Evolutionary conservation across 1,140 invertebrate species (phyloP).

Genomic region (Odontomachus brunneus): DNA sequence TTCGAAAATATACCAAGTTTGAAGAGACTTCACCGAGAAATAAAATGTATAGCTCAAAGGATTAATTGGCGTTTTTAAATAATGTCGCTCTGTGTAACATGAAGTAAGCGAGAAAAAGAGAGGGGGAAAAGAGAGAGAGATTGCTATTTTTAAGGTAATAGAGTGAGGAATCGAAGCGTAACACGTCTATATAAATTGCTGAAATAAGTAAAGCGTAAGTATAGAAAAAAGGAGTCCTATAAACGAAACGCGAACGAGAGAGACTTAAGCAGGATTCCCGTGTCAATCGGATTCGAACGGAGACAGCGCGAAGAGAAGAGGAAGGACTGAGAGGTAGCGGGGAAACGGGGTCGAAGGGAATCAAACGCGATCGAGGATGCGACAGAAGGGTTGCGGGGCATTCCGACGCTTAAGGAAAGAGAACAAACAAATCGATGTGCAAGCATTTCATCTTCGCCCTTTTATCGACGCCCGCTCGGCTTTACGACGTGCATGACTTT

Average conservation of each 20-base stretch:
- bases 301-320: constrained; percentile 71
- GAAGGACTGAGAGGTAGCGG: too few relatives aligned
- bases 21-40: too few relatives aligned
- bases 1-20: too few relatives aligned
- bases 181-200: constrained; percentile 20
- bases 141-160: not conserved
- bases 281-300: constrained; percentile 76
- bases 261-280: constrained; percentile 77
- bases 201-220: constrained; percentile 28
- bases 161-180: constrained; percentile 7
- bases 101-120: not conserved
- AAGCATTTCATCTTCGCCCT: constrained; percentile 78
- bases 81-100: not conserved
- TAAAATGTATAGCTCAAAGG: too few relatives aligned
- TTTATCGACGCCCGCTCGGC: constrained; percentile 55
- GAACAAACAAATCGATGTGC: constrained; percentile 82
- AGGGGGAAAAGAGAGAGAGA: not conserved
- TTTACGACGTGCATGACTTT: constrained; percentile 52
- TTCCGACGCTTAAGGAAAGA: constrained; percentile 66
- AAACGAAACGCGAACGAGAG: constrained; percentile 58
- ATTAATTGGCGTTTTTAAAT: too few relatives aligned
- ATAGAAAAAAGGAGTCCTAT: constrained; percentile 48
- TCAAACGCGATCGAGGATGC: constrained; percentile 68
- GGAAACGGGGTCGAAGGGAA: constrained; percentile 63
- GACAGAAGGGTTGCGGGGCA: constrained; percentile 59